Percentiles rank a stretch among this genome's conserved stretches.
Conservation (phyloP, 2,797 vertebrate genomes). For the Sebastes taczanowskii region DNA sequence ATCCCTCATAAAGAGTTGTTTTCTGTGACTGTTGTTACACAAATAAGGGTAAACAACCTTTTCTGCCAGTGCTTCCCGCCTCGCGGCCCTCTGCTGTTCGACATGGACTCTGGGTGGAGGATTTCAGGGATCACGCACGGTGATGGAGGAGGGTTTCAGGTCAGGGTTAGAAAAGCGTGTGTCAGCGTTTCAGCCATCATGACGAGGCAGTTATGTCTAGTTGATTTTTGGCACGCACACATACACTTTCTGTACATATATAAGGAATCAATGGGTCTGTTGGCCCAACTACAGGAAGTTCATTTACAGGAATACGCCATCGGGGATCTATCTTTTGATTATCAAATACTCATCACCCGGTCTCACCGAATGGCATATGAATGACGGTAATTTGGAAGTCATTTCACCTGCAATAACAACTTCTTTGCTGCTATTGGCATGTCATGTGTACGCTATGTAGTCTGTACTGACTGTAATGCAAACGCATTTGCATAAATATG, state of each 20-base stretch:
- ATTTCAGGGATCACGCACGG: background rate
- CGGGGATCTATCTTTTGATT: no score
- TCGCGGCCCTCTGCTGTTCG: background rate
- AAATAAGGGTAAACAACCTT: conserved; percentile 53
- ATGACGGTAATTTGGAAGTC: no score
- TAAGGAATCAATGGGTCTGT: background rate
- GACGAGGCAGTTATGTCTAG: background rate
- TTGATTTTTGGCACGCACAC: background rate
- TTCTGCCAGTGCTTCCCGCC: conserved; percentile 30
- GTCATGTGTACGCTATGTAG: no score
- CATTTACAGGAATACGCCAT: background rate
- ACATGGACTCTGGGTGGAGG: background rate
- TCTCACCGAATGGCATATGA: no score
- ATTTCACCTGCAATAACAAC: no score
- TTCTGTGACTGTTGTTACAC: conserved; percentile 64
- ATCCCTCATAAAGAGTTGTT: conserved; percentile 73
- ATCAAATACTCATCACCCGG: background rate
- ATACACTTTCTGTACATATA: background rate
- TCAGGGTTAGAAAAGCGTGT: conserved; percentile 26
- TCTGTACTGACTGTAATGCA: no score
- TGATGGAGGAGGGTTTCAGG: background rate
- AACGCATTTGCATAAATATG: no score
- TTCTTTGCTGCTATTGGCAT: no score
- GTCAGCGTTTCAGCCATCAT: conserved; percentile 14
- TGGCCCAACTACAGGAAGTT: background rate